A percentile compares a stretch with the other conserved stretches of the same genome.
These are phyloP conservation scores for Perodicticus potto DNA, from an alignment of 2,797 vertebrate species.

Conservation along the genomic window DNA sequence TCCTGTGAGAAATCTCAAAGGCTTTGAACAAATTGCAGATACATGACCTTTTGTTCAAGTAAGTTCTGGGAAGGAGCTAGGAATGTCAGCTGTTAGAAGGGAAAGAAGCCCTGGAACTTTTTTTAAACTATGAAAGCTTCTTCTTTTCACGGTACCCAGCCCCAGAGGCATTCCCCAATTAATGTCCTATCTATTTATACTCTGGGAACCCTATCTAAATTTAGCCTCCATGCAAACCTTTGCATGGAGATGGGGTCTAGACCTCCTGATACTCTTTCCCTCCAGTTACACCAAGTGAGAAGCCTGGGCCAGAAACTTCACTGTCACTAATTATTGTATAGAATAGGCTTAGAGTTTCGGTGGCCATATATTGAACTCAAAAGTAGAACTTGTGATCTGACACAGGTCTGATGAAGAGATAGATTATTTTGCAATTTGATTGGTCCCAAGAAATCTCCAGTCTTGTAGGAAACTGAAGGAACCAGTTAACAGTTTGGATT, in stretches of 20 bases:
- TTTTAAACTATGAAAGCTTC: conserved; percentile 51
- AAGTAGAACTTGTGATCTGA: neutral
- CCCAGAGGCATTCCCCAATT: conserved; percentile 32
- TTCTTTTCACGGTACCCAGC: conserved; percentile 47
- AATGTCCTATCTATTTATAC: conserved; percentile 61
- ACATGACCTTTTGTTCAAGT: conserved; percentile 56
- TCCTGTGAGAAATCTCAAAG: conserved; percentile 43
- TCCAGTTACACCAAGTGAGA: neutral
- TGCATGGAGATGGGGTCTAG: neutral
- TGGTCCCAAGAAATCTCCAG: neutral
- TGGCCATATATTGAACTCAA: neutral
- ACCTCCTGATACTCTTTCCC: neutral
- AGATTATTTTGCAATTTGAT: neutral
- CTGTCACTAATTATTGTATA: conserved; percentile 42
- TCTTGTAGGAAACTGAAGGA: neutral
- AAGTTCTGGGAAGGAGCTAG: conserved; percentile 48
- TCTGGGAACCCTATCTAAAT: conserved; percentile 56
- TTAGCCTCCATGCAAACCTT: conserved; percentile 14
- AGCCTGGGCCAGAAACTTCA: neutral
- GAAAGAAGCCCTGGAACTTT: conserved; percentile 51
- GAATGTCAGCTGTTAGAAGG: conserved; percentile 68
- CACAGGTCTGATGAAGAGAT: neutral
- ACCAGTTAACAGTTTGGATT: neutral
- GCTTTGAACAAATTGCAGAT: conserved; percentile 9
- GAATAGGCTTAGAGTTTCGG: neutral